These are phyloP conservation scores for Cerastis leucographa DNA, from an alignment of 2,888 invertebrate species.

Conservation along the genomic window DNA sequence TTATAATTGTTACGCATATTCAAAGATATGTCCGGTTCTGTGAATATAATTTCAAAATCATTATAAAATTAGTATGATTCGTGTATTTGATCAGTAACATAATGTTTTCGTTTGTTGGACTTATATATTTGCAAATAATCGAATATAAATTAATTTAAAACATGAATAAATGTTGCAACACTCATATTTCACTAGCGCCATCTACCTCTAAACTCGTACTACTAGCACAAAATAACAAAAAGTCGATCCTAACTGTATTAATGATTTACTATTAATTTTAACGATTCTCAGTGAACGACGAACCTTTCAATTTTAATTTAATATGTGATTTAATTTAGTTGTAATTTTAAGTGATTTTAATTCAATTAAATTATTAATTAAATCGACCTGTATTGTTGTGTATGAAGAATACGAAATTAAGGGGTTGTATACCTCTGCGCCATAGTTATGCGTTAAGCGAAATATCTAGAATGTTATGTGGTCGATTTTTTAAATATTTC, in stretches of 20 bases:
- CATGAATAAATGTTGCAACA: not conserved
- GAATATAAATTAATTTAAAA: slow-evolving; percentile 11
- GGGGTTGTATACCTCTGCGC: slow-evolving; percentile 24
- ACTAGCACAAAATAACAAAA: slow-evolving; percentile 66
- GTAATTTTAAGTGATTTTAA: slow-evolving; percentile 67
- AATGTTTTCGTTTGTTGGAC: not conserved
- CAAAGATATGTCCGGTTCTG: not conserved
- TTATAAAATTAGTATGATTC: slow-evolving; percentile 1
- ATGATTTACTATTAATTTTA: slow-evolving; percentile 62
- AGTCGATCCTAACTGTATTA: slow-evolving; percentile 54
- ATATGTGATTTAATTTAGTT: slow-evolving; percentile 72
- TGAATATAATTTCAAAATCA: slow-evolving; percentile 19
- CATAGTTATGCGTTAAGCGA: slow-evolving; percentile 51
- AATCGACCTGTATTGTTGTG: slow-evolving; percentile 45
- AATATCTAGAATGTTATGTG: slow-evolving; percentile 17
- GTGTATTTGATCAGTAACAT: not conserved
- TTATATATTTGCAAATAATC: not conserved
- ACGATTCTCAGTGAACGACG: slow-evolving; percentile 65
- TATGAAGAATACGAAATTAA: slow-evolving; percentile 35
- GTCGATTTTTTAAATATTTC: not conserved
- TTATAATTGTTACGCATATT: not conserved
- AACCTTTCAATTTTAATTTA: slow-evolving; percentile 68
- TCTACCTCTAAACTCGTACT: slow-evolving; percentile 36
- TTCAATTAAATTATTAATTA: slow-evolving; percentile 65
- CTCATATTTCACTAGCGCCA: slow-evolving; percentile 33